These are phyloP conservation scores for Coptotermes formosanus DNA, from an alignment of 1,140 invertebrate genomes.

Conservation along the genomic window DNA sequence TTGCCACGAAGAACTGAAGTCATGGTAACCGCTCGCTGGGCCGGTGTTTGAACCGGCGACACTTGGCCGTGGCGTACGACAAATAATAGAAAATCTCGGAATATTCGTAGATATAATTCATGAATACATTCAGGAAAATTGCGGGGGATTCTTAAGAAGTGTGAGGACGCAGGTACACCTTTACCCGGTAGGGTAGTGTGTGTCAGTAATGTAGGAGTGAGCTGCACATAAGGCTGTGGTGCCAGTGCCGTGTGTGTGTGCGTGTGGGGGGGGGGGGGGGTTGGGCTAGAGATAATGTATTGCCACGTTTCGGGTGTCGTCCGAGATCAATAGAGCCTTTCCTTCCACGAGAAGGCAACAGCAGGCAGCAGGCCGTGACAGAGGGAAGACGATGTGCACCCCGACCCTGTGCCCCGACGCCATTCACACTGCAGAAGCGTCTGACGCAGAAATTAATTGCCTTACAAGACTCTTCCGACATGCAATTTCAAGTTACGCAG, in stretches of 20 bases:
- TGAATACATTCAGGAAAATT: too few species aligned
- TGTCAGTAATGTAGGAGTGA: background rate
- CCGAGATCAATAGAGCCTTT: slow-evolving; percentile 15
- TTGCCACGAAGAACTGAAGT: too few species aligned
- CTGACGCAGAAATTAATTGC: background rate
- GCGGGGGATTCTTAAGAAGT: background rate
- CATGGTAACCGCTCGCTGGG: too few species aligned
- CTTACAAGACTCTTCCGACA: background rate
- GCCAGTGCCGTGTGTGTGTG: background rate
- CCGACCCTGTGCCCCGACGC: background rate
- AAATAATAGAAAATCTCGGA: too few species aligned
- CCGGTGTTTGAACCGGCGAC: too few species aligned
- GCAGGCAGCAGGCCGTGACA: background rate
- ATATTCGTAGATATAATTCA: too few species aligned
- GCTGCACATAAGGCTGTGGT: background rate
- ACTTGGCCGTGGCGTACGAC: too few species aligned
- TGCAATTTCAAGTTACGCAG: background rate
- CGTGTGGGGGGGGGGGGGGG: background rate
- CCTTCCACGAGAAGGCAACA: background rate
- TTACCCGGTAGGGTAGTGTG: background rate
- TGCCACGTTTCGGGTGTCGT: slow-evolving; percentile 1
- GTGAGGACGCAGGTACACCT: background rate
- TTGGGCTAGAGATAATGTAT: background rate
- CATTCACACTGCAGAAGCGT: background rate
- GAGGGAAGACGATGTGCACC: background rate